phyloP scores from a whole-genome alignment of 92 coral and sea anemone genomes.

The Bergia sp. region DNA sequence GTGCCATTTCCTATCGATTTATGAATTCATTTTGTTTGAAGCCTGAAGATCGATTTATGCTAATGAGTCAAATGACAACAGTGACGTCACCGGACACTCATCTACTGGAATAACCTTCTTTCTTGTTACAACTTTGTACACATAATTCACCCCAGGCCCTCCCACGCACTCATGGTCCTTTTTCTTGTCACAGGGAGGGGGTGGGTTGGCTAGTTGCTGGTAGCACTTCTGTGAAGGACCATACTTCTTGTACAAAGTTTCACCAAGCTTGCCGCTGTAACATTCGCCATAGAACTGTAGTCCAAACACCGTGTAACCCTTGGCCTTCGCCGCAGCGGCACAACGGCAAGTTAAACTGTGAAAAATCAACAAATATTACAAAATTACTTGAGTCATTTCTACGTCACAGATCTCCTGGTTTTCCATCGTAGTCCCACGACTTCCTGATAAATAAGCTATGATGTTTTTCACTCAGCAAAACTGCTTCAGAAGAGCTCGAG shows the following conservation, averaged over 20 bases:
- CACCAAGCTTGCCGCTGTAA: not conserved
- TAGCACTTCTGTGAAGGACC: not conserved
- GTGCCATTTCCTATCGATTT: too few species aligned
- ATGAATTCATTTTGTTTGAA: too few species aligned
- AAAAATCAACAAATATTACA: not conserved
- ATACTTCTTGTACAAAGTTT: constrained; percentile 5
- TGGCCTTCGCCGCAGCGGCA: constrained; percentile 18
- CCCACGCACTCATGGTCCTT: constrained; percentile 54
- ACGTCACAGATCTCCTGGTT: too few species aligned
- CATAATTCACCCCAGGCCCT: constrained; percentile 44
- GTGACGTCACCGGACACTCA: too few species aligned
- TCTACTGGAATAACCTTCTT: not conserved
- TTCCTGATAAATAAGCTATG: too few species aligned
- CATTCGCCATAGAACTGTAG: constrained; percentile 27
- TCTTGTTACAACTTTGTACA: constrained; percentile 27
- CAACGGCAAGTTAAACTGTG: constrained; percentile 28
- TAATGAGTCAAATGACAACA: too few species aligned
- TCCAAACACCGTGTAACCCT: constrained; percentile 16
- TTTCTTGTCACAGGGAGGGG: constrained; percentile 49
- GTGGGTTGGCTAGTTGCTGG: not conserved
- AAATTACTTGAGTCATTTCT: too few species aligned
- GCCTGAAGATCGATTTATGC: too few species aligned
- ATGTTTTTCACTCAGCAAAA: too few species aligned
- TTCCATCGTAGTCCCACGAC: too few species aligned
- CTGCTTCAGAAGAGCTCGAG: too few species aligned